Conservation (phyloP, 2,797 vertebrate genomes). For the Simalia tracyae region DNA sequence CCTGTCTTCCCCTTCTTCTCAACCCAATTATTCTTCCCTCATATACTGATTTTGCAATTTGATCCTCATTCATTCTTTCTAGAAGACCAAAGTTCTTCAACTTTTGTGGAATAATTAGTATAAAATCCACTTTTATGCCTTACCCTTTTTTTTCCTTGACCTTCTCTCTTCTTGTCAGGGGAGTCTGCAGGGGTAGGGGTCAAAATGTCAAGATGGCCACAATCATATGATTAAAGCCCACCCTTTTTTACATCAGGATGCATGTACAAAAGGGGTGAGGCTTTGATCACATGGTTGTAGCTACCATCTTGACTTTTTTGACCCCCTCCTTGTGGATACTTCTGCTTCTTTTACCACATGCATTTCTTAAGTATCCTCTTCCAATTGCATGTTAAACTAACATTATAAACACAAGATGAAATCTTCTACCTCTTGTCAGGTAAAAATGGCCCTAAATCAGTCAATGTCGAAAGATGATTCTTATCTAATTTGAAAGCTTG, state of each 20-base stretch:
- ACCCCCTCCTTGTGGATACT: neutral
- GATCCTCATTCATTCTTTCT: neutral
- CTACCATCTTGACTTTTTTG: neutral
- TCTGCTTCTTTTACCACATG: neutral
- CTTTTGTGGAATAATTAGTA: neutral
- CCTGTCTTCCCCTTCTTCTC: neutral
- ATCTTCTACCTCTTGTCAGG: neutral
- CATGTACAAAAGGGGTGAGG: no score
- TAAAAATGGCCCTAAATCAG: neutral
- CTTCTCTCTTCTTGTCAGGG: neutral
- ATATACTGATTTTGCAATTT: neutral
- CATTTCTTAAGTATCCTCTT: neutral
- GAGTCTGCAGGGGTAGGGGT: neutral
- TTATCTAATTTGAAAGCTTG: neutral
- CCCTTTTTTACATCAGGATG: neutral
- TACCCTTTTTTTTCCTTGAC: neutral
- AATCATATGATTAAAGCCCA: no score
- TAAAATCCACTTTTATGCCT: neutral
- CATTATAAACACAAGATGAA: neutral
- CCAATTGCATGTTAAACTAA: neutral
- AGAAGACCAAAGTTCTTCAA: neutral
- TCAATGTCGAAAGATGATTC: neutral
- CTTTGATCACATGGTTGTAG: neutral
- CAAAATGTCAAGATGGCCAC: neutral
- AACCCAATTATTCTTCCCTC: neutral